Percentiles rank a stretch among this genome's conserved stretches.
These are phyloP conservation scores for Sciurus carolinensis DNA, from an alignment of 2,797 vertebrate genomes.

Conservation along the genomic window DNA sequence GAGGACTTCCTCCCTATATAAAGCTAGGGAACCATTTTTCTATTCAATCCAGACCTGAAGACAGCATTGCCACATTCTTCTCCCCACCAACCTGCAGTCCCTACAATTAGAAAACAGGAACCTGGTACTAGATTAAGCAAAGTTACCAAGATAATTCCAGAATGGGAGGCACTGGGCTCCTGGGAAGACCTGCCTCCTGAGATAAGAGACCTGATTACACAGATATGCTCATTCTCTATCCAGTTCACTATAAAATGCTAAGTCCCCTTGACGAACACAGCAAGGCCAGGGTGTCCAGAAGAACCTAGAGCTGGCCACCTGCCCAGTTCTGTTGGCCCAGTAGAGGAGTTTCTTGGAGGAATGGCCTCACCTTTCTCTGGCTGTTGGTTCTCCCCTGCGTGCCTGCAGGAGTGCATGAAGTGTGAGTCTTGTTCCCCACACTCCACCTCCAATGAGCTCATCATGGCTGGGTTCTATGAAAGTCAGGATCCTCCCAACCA, in stretches of 20 bases:
- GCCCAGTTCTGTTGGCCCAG: background rate
- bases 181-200: background rate
- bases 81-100: background rate
- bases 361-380: background rate
- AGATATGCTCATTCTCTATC: background rate
- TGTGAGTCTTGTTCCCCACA: background rate
- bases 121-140: background rate
- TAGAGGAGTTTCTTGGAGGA: accelerated
- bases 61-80: background rate
- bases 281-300: accelerated
- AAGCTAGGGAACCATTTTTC: too few species aligned
- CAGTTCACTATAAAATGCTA: background rate
- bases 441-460: background rate
- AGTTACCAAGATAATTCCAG: background rate
- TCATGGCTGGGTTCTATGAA: background rate
- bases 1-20: accelerated
- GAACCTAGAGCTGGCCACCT: background rate
- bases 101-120: background rate
- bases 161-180: too few species aligned
- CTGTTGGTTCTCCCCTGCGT: background rate
- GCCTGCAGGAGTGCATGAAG: background rate
- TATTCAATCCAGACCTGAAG: background rate
- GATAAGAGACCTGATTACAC: background rate
- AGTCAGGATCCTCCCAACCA: background rate
- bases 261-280: background rate